Evolutionary conservation across 2,888 invertebrate genomes (phyloP).

Genomic region (Amaurobius ferox): DNA sequence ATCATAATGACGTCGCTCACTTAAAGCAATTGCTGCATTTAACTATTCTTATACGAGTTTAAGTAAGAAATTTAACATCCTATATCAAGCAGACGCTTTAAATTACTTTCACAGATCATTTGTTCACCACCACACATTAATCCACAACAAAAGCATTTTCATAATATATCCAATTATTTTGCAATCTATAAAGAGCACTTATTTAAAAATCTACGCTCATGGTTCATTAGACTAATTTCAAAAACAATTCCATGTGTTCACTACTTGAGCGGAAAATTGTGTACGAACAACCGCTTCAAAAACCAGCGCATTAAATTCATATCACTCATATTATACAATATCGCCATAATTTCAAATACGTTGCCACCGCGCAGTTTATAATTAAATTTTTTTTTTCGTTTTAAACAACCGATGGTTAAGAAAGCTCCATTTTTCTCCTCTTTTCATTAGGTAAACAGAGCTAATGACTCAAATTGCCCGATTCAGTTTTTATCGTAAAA

Average conservation of each 20-base stretch:
- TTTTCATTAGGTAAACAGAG: constrained; percentile 12
- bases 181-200: neutral
- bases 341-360: neutral
- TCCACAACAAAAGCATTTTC: neutral
- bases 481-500: neutral
- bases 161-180: neutral
- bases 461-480: neutral
- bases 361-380: neutral
- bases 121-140: neutral
- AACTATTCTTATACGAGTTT: too few relatives aligned
- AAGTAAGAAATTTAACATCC: too few relatives aligned
- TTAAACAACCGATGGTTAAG: neutral
- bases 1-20: too few relatives aligned
- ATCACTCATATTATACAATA: neutral
- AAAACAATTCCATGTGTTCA: neutral
- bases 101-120: neutral
- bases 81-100: too few relatives aligned
- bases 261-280: neutral
- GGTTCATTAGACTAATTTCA: neutral
- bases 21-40: too few relatives aligned
- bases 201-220: neutral
- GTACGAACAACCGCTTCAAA: neutral
- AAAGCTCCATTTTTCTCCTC: constrained; percentile 9
- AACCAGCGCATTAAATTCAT: constrained; percentile 4
- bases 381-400: neutral